Evolutionary conservation across 2,888 invertebrate genomes (phyloP).

Genomic region (Adelognathus sp.): DNA sequence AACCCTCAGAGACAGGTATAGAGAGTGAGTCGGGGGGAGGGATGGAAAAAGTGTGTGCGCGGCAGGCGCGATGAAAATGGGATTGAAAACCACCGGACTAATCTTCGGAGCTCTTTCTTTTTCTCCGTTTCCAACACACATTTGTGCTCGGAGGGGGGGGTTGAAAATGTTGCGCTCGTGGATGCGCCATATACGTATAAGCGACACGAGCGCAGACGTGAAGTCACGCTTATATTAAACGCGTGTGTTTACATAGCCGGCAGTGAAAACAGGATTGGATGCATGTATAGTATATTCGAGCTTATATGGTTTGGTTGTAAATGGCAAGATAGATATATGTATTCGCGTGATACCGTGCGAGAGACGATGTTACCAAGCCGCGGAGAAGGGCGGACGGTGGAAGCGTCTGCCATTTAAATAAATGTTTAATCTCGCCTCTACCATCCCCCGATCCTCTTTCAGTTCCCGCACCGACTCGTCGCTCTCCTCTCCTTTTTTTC

Average conservation of each 20-base stretch:
- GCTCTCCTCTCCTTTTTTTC: constrained; percentile 49
- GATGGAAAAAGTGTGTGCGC: constrained; percentile 42
- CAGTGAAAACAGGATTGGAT: constrained; percentile 35
- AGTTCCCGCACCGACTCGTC: constrained; percentile 58
- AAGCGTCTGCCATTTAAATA: constrained; percentile 79
- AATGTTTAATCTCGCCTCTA: constrained; percentile 80
- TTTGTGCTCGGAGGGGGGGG: not conserved
- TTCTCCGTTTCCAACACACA: constrained; percentile 31
- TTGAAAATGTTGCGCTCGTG: not conserved
- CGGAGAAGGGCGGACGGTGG: constrained; percentile 59
- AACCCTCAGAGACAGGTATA: no score
- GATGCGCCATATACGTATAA: constrained; percentile 14
- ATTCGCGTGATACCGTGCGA: constrained; percentile 26
- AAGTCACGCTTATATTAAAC: constrained; percentile 43
- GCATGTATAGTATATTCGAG: constrained; percentile 10
- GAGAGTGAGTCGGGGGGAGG: constrained; percentile 19
- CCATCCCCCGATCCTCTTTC: constrained; percentile 34
- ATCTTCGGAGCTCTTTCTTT: constrained; percentile 68
- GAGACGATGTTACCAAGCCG: constrained; percentile 42
- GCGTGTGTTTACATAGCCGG: constrained; percentile 41
- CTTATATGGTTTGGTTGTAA: not conserved
- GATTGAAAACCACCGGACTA: constrained; percentile 80
- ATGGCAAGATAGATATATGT: constrained; percentile 7
- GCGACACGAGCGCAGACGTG: constrained; percentile 7
- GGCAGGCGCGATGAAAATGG: constrained; percentile 78